phyloP scores from a whole-genome alignment of 2,113 vertebrate species.

The Pavo muticus region DNA sequence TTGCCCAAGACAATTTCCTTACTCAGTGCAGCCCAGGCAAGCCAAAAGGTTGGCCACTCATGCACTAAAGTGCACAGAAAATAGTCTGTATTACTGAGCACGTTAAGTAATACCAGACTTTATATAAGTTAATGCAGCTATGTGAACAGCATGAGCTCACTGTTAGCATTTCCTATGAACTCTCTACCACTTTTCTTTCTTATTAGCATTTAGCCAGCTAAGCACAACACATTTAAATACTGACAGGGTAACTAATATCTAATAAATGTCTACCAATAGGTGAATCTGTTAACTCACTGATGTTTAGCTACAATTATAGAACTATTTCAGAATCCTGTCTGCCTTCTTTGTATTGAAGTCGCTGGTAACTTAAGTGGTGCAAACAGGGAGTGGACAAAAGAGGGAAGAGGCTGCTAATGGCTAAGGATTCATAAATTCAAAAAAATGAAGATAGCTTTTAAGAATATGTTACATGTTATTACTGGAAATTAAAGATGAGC shows the following conservation, averaged over 20 bases:
- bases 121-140: constrained; percentile 21
- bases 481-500: not conserved
- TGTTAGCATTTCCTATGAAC: not conserved
- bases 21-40: no score
- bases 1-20: no score
- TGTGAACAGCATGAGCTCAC: constrained; percentile 7
- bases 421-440: not conserved
- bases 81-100: not conserved
- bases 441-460: not conserved
- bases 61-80: constrained; percentile 1
- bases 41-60: not conserved
- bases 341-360: not conserved
- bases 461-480: not conserved
- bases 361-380: not conserved
- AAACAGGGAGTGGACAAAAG: not conserved
- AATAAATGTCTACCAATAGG: not conserved
- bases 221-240: constrained; percentile 2
- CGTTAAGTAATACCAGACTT: constrained; percentile 1
- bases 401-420: not conserved
- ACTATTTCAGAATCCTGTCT: not conserved
- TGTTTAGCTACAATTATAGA: not conserved
- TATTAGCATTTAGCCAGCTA: constrained; percentile 21
- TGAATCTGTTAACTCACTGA: not conserved
- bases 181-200: not conserved
- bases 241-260: not conserved